Base-by-base conservation (phyloP, 2,888 invertebrate genomes). In the Petrolisthes cinctipes region DNA sequence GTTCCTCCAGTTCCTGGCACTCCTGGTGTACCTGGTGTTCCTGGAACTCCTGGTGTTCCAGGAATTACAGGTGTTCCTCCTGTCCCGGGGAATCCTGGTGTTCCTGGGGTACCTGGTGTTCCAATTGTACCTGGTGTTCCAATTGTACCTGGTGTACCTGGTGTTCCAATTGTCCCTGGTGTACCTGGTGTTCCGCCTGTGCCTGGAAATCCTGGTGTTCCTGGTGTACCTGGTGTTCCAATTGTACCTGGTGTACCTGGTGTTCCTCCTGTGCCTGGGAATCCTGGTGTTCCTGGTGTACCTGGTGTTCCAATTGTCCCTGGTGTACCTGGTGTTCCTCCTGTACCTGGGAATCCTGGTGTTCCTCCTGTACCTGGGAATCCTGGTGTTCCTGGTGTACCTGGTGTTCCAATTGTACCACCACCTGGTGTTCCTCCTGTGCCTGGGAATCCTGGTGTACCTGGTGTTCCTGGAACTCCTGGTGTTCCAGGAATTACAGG, bases 401-500 rank as follows among this genome's bases (percentile, higher is more conserved):
- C 81, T 3, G n/a, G 17, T 1, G 5, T 54, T 37, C 53, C 78
- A 51, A 51, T 4, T 14, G 7, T 0, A 37, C n/a, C n/a, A n/a
- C n/a, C 71, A 5, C 71, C 71, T 7, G 57, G 61, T 17, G 81
- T 79, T 56, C 79, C 79, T 51, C n/a, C n/a, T n/a, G 54, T 54
- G 0, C 79, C 79, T 2, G 66, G 61, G 4, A 51, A n/a, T 54
- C n/a, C 82, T 2, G 82, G 82, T 14, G 54, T 54, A 20, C 54
- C 71, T 53, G n/a, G 56, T 23, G 57, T 61, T 23, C 81, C 81
- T 20, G 81, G 81, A 11, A 20, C 54, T 11, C 37, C 80, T 5
- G 82, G 82, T 23, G 11, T 4, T 73, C 78, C n/a, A n/a, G 68
- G 54, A 11, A n/a, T n/a, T n/a, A 61, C 82, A 23, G 82, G 82